Evolutionary conservation across 2,797 vertebrate genomes (phyloP).

Genomic region (Gymnopithys bicolor): DNA sequence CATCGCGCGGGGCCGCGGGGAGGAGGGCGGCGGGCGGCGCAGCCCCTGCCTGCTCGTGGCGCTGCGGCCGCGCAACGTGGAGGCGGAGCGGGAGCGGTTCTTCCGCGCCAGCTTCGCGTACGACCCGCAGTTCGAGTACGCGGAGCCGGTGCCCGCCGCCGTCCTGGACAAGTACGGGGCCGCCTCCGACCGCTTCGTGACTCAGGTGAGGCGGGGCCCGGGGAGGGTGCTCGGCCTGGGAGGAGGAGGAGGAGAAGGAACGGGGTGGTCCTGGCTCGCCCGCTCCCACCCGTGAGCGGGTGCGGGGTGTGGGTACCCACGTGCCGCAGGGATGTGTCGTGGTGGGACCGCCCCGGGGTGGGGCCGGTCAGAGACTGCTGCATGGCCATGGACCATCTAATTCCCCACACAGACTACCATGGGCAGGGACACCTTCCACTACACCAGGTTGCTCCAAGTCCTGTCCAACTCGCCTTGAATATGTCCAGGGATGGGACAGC

Average conservation of each 20-base stretch:
- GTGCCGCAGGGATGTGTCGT: rapidly evolving
- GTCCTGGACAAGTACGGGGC: constrained; percentile 91
- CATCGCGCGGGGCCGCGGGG: constrained; percentile 77
- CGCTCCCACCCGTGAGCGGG: neutral
- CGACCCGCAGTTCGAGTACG: constrained; percentile 93
- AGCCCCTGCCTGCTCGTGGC: constrained; percentile 88
- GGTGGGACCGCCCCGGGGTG: neutral
- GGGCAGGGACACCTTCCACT: neutral
- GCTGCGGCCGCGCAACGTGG: constrained; percentile 89
- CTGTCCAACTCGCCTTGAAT: neutral
- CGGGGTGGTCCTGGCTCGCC: neutral
- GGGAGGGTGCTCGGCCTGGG: neutral
- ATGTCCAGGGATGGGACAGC: too few species aligned
- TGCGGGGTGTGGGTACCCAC: neutral
- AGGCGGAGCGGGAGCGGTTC: constrained; percentile 86
- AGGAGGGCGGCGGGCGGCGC: constrained; percentile 64
- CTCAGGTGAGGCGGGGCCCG: constrained; percentile 81
- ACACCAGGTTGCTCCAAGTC: neutral
- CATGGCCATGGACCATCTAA: rapidly evolving
- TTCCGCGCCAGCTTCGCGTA: constrained; percentile 88
- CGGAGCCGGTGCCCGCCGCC: constrained; percentile 81
- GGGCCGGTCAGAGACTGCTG: too few species aligned
- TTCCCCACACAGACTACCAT: too few species aligned
- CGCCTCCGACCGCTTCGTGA: constrained; percentile 90
- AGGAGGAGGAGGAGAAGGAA: neutral